Evolutionary conservation across 2,888 invertebrate genomes (phyloP), one percentile per base, ranked within the genome.

Genomic region (Ernsta delagoae): DNA sequence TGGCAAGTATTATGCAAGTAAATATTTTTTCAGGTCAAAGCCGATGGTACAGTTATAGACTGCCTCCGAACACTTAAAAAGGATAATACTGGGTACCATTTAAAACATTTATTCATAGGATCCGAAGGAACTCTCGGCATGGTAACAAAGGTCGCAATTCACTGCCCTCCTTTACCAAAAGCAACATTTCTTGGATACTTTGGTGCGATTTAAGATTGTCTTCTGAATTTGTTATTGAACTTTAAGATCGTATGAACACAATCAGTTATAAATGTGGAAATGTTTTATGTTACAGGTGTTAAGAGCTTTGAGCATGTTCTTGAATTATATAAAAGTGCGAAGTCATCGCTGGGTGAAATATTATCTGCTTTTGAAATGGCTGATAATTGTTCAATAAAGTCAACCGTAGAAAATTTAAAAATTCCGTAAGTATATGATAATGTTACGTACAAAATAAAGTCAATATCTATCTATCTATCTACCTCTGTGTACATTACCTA

Each of bases 111-210:
- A 71, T 99, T 99, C 83, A 98, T 99, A 77, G 99, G 99, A 11
- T 98, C 99, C 0, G 99, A 99, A 92, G 99, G 99, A 59, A 98
- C 99, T 0, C 92, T 99, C 64, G 99, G 99, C 11, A 86, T 99
- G 5, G 96, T 99, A 6, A 99, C 99, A 0, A 97, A 97, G 90
- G 96, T 98, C 5, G 96, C 98, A 3, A 96, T 99, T 71, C 96
- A 98, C 69, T 99, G 99, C 86, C 98, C 99, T 0, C 95, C 97
- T 0, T 94, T 96, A 80, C 98, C 99, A 0, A 95, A 95, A 74
- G 95, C 98, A 1, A 94, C 97, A 0, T 97, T 97, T 80, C 94
- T 99, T 6, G 98, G 98, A 24, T 97, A 98, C 85, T 92, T 99
- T 82, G 98, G 98, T 97, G 90, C 85, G 84, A 31, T 54, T 54